A percentile compares a stretch with the other conserved stretches of the same genome.
These are phyloP conservation scores for Myiotriccus ornatus DNA, from an alignment of 2,797 vertebrate genomes.

Conservation along the genomic window DNA sequence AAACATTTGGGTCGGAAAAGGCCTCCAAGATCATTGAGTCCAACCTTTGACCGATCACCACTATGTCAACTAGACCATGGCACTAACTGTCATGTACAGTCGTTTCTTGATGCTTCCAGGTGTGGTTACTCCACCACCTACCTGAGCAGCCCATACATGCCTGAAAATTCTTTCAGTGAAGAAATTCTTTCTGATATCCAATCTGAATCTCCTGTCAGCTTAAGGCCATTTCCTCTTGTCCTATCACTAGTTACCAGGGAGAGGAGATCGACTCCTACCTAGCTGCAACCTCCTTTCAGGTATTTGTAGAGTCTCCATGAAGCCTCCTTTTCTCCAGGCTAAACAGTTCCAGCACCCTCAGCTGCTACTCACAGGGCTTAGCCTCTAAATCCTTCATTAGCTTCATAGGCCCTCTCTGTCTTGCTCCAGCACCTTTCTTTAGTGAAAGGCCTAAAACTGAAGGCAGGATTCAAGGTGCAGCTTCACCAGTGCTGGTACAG, in stretches of 20 bases:
- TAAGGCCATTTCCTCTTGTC: not conserved
- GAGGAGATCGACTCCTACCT: not conserved
- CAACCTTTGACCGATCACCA: not conserved
- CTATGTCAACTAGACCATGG: not conserved
- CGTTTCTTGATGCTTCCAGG: too few species aligned
- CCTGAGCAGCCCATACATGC: not conserved
- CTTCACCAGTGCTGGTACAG: not conserved
- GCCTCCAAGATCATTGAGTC: not conserved
- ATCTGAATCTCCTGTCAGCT: not conserved
- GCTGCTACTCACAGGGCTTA: not conserved
- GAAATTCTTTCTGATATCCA: not conserved
- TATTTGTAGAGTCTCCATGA: too few species aligned
- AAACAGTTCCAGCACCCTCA: not conserved
- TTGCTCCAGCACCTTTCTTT: accelerated
- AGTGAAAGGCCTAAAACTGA: not conserved
- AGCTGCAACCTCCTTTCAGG: not conserved
- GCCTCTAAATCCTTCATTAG: not conserved
- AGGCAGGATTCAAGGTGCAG: accelerated
- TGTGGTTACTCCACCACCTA: not conserved
- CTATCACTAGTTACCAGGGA: not conserved
- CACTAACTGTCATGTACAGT: too few species aligned
- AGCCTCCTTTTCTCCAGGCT: not conserved
- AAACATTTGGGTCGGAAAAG: not conserved
- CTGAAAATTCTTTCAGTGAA: not conserved
- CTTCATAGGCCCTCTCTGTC: not conserved